These are phyloP conservation scores for Chaetogeoica ovagalla DNA, from an alignment of 2,888 invertebrate species.

Conservation along the genomic window DNA sequence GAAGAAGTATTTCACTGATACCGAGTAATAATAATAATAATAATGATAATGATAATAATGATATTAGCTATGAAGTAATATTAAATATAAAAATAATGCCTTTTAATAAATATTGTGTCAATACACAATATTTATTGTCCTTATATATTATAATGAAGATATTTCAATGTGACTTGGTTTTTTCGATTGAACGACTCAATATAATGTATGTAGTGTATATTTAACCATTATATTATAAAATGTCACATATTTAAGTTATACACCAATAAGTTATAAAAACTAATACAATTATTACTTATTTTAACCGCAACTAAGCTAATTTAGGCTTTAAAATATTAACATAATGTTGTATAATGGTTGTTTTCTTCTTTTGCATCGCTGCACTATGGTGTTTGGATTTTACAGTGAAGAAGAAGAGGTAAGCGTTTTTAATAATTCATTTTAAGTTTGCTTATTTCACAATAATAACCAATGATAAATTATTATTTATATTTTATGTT, in stretches of 20 bases:
- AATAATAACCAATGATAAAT: too few relatives aligned
- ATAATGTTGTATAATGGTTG: slow-evolving; percentile 33
- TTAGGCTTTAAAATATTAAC: slow-evolving; percentile 30
- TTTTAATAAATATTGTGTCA: too few relatives aligned
- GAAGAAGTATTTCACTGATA: too few relatives aligned
- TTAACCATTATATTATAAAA: neutral
- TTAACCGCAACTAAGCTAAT: slow-evolving; percentile 20
- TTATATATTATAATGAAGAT: too few relatives aligned
- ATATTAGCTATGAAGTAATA: too few relatives aligned
- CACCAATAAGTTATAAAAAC: neutral
- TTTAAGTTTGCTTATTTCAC: neutral
- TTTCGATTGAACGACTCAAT: neutral
- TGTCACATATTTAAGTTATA: neutral
- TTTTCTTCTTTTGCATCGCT: slow-evolving; percentile 50
- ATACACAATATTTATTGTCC: too few relatives aligned
- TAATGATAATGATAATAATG: too few relatives aligned
- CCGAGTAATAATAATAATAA: too few relatives aligned
- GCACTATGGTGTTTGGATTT: slow-evolving; percentile 50
- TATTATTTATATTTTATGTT: too few relatives aligned
- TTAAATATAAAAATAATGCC: too few relatives aligned
- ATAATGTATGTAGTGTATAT: neutral
- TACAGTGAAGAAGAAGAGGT: slow-evolving; percentile 51
- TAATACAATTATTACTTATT: slow-evolving; percentile 16
- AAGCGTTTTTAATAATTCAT: slow-evolving; percentile 23
- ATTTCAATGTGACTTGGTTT: too few relatives aligned